These are phyloP conservation scores for Drosophila anomelani DNA, from an alignment of 2,888 invertebrate species.

Conservation along the genomic window DNA sequence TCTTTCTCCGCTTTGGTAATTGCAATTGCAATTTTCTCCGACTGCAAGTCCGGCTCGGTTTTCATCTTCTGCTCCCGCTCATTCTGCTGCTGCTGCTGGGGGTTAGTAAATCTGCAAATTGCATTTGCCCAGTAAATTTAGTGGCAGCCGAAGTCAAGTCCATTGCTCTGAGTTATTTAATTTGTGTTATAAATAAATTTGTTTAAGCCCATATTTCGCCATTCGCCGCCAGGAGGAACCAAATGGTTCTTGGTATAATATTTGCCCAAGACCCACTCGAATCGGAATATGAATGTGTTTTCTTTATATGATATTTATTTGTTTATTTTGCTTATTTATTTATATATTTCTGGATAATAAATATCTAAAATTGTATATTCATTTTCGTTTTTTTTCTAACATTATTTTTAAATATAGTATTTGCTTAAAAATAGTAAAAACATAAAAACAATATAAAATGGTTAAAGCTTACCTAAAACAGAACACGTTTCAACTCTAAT, in stretches of 20 bases:
- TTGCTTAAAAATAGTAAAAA: too few species aligned
- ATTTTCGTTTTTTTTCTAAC: too few species aligned
- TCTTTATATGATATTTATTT: not conserved
- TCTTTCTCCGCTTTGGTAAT: slow-evolving; percentile 65
- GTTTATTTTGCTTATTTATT: not conserved
- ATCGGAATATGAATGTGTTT: not conserved
- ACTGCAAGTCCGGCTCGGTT: slow-evolving; percentile 41
- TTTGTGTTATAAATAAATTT: slow-evolving; percentile 80
- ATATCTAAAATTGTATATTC: too few species aligned
- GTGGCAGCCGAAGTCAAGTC: slow-evolving; percentile 53
- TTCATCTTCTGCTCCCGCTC: slow-evolving; percentile 19
- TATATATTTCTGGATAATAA: too few species aligned
- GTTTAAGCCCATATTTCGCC: slow-evolving; percentile 53
- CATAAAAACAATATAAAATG: too few species aligned
- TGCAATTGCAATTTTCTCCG: slow-evolving; percentile 77
- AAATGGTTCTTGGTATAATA: not conserved
- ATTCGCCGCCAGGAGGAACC: not conserved
- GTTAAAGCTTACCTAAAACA: not conserved
- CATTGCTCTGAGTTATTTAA: slow-evolving; percentile 70
- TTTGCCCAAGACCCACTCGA: slow-evolving; percentile 3
- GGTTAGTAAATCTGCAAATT: slow-evolving; percentile 67
- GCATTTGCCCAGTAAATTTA: slow-evolving; percentile 62
- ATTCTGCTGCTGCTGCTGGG: slow-evolving; percentile 25
- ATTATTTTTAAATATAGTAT: too few species aligned
- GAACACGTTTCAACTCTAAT: not conserved